Conservation (phyloP, 2,113 vertebrate species). For the Eretmochelys imbricata region DNA sequence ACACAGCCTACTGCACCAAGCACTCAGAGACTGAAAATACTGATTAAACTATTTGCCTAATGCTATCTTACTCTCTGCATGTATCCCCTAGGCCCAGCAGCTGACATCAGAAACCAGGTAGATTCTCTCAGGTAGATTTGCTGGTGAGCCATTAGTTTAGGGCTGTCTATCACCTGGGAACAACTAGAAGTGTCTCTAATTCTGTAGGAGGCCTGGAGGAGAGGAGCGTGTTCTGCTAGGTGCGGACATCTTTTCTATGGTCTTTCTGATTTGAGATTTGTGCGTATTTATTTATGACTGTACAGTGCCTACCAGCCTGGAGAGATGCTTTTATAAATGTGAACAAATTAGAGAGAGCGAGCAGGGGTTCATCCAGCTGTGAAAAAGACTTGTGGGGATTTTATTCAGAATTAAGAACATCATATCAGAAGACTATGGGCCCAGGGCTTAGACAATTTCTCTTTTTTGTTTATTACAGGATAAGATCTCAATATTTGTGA, state of each 20-base stretch:
- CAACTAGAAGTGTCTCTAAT: background rate
- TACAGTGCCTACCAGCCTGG: background rate
- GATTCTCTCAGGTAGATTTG: background rate
- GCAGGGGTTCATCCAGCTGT: background rate
- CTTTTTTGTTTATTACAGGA: background rate
- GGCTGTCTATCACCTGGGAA: rapidly evolving
- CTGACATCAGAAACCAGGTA: background rate
- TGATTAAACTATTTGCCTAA: background rate
- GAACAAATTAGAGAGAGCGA: background rate
- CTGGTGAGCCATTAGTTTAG: background rate
- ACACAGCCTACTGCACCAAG: background rate
- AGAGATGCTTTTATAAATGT: background rate
- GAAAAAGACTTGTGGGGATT: background rate
- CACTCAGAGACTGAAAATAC: background rate
- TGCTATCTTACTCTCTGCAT: background rate
- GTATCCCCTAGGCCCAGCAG: background rate
- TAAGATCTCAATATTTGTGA: background rate
- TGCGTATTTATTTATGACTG: background rate
- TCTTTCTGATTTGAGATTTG: background rate
- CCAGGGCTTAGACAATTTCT: background rate
- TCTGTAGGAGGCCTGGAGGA: background rate
- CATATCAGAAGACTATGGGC: background rate
- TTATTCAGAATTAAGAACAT: background rate
- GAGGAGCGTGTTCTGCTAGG: background rate
- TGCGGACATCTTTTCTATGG: background rate